Evolutionary conservation across 2,797 vertebrate species (phyloP).

Genomic region (Eulemur coronatus): DNA sequence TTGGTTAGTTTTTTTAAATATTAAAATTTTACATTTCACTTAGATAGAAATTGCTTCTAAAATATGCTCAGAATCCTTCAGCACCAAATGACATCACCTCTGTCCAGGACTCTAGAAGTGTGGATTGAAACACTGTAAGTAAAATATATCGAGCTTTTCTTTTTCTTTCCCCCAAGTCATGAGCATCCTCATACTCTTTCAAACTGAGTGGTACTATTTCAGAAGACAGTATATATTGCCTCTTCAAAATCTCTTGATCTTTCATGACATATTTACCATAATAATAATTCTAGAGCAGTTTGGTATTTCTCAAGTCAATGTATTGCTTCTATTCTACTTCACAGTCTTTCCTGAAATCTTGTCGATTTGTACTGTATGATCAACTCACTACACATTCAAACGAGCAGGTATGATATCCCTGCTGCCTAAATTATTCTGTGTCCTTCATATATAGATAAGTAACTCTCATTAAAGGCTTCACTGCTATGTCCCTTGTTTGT

Average conservation of each 20-base stretch:
- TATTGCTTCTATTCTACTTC: background rate
- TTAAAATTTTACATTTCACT: slow-evolving; percentile 23
- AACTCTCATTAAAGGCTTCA: background rate
- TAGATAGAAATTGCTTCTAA: background rate
- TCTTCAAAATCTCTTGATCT: background rate
- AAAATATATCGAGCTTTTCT: background rate
- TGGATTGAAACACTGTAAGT: background rate
- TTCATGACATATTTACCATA: background rate
- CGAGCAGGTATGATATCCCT: background rate
- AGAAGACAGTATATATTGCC: background rate
- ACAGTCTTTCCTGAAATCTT: background rate
- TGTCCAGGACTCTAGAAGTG: background rate
- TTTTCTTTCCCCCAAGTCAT: background rate
- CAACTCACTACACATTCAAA: background rate
- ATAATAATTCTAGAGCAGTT: background rate
- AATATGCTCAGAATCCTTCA: background rate
- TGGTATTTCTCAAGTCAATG: background rate
- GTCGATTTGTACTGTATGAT: background rate
- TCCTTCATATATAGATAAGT: background rate
- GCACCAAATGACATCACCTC: background rate
- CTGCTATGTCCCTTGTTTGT: background rate
- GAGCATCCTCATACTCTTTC: background rate
- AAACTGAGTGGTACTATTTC: background rate
- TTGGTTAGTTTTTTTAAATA: background rate
- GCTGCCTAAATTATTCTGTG: background rate